A percentile compares a stretch with the other conserved stretches of the same genome.
These are phyloP conservation scores for Drosophila pseudoananassae DNA, from an alignment of 1,140 invertebrate species.

Conservation along the genomic window DNA sequence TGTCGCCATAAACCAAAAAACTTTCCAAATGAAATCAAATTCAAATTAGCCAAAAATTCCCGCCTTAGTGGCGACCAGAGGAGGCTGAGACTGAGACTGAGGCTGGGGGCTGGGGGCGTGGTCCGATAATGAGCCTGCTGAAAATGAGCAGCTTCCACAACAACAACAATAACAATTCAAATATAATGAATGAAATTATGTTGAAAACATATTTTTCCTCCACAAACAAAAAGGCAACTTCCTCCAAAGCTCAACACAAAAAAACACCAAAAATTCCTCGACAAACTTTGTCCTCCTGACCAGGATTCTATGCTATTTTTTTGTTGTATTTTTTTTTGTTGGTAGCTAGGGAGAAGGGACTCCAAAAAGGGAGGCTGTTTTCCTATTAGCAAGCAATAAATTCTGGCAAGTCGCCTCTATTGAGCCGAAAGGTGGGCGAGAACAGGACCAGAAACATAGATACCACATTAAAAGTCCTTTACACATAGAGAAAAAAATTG, in stretches of 20 bases:
- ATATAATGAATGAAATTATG: constrained; percentile 75
- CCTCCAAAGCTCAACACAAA: neutral
- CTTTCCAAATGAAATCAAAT: constrained; percentile 73
- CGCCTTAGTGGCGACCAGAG: neutral
- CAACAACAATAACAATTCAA: constrained; percentile 52
- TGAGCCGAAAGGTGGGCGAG: constrained; percentile 49
- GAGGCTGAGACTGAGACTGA: too few species aligned
- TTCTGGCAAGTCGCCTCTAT: constrained; percentile 53
- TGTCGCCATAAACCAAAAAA: constrained; percentile 44
- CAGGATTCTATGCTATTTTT: neutral
- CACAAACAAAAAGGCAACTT: constrained; percentile 14
- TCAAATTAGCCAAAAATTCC: constrained; percentile 66
- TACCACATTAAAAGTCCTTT: constrained; percentile 33
- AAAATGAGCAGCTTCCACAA: constrained; percentile 54
- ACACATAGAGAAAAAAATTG: neutral
- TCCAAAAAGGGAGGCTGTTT: constrained; percentile 45
- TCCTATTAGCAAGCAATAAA: constrained; percentile 77
- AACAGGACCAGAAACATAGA: constrained; percentile 43
- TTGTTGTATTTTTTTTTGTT: neutral
- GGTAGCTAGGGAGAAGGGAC: neutral
- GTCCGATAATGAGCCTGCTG: constrained; percentile 41
- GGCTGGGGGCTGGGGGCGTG: constrained; percentile 14
- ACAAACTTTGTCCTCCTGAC: constrained; percentile 45
- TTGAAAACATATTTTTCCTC: constrained; percentile 67
- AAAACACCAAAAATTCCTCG: constrained; percentile 20